Conservation (phyloP, 2,113 vertebrate genomes). For the Pseudorasbora parva region DNA sequence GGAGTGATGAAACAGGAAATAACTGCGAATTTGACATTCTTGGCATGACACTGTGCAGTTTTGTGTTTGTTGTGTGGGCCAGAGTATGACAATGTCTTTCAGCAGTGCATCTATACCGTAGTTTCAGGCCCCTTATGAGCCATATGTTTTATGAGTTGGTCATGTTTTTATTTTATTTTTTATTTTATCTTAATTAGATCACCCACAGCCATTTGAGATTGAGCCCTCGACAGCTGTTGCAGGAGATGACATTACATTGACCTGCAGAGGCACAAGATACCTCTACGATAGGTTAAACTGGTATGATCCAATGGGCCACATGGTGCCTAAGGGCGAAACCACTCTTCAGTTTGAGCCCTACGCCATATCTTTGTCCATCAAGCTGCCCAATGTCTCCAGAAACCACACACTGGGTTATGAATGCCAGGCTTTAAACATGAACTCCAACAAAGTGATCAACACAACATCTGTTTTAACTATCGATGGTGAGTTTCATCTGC, state of each 20-base stretch:
- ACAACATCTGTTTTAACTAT: conserved; percentile 72
- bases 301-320: conserved; percentile 72
- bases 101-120: neutral
- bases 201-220: conserved; percentile 69
- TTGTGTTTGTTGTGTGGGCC: conserved; percentile 48
- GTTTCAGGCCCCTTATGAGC: neutral
- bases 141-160: conserved; percentile 14
- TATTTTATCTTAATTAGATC: conserved; percentile 71
- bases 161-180: conserved; percentile 54
- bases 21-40: conserved; percentile 74
- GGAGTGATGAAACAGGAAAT: conserved; percentile 79
- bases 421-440: conserved; percentile 76
- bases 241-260: conserved; percentile 75
- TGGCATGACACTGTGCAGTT: conserved; percentile 53
- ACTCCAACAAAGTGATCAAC: conserved; percentile 65
- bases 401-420: conserved; percentile 72
- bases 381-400: conserved; percentile 76
- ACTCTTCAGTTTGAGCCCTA: conserved; percentile 64
- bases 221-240: conserved; percentile 70
- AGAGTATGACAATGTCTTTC: conserved; percentile 43
- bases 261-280: conserved; percentile 81
- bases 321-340: conserved; percentile 45
- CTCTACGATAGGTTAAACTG: conserved; percentile 81
- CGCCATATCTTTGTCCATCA: conserved; percentile 77
- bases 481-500: conserved; percentile 71